A percentile compares a stretch with the other conserved stretches of the same genome.
phyloP scores from a whole-genome alignment of 2,888 invertebrate species.

The Zygothrica quintamaculata region DNA sequence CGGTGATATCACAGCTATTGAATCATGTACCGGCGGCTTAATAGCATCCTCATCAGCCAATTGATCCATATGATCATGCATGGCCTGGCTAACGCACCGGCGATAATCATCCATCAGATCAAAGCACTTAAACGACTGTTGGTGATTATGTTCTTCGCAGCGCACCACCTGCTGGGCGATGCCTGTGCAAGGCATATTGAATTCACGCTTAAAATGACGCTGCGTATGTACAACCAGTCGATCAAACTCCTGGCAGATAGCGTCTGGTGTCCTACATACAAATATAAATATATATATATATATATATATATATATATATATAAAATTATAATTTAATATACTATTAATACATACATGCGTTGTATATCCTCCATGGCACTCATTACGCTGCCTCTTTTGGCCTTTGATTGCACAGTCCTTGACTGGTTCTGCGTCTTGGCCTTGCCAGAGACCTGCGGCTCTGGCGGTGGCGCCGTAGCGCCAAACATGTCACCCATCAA shows the following conservation, averaged over 20 bases:
- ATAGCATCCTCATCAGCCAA: constrained; percentile 14
- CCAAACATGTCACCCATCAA: constrained; percentile 48
- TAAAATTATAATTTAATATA: no score
- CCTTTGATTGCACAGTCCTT: constrained; percentile 10
- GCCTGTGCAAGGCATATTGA: constrained; percentile 38
- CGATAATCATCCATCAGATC: constrained; percentile 53
- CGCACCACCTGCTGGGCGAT: constrained; percentile 30
- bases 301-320: no score
- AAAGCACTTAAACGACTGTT: constrained; percentile 51
- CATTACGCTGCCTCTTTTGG: constrained; percentile 31
- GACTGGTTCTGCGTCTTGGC: not conserved
- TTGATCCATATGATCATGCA: constrained; percentile 48
- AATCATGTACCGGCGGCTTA: not conserved
- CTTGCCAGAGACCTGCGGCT: constrained; percentile 3
- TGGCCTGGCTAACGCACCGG: constrained; percentile 43
- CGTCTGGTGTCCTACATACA: constrained; percentile 57
- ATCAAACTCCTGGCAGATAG: constrained; percentile 55
- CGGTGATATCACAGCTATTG: constrained; percentile 5
- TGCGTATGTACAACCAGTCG: constrained; percentile 40
- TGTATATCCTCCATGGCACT: constrained; percentile 58
- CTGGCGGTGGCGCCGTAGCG: not conserved
- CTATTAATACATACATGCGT: constrained; percentile 50
- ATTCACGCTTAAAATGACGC: constrained; percentile 25
- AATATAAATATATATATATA: no score
- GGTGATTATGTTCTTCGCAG: constrained; percentile 41